Percentiles rank a stretch among this genome's conserved stretches.
These are phyloP conservation scores for Talpa occidentalis DNA, from an alignment of 2,113 vertebrate genomes.

Conservation along the genomic window DNA sequence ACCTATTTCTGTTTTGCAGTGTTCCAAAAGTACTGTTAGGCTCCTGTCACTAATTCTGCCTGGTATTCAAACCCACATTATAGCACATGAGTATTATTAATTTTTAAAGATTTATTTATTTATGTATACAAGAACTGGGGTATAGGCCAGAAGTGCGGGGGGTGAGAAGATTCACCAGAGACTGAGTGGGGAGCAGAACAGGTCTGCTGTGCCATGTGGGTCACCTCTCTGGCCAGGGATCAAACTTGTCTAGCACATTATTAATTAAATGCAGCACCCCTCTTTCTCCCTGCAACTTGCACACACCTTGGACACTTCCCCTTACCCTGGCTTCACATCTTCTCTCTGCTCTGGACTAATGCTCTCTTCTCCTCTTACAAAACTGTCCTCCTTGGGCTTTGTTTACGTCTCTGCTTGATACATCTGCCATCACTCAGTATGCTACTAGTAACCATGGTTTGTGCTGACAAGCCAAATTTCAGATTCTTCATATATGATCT, in stretches of 20 bases:
- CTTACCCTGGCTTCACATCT: fast-evolving
- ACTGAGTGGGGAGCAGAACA: too few relatives aligned
- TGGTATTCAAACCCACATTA: neutral
- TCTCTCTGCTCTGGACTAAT: too few relatives aligned
- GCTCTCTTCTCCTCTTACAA: neutral
- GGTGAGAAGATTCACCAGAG: too few relatives aligned
- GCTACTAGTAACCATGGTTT: neutral
- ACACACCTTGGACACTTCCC: too few relatives aligned
- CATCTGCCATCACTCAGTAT: neutral
- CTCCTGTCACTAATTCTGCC: neutral
- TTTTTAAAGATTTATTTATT: too few relatives aligned
- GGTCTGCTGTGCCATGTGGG: too few relatives aligned
- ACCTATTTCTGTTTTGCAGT: neutral
- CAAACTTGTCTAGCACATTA: neutral
- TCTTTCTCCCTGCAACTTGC: too few relatives aligned
- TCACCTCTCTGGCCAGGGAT: too few relatives aligned
- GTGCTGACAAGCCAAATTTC: neutral
- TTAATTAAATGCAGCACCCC: neutral
- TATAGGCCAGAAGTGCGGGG: too few relatives aligned
- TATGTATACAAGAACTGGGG: too few relatives aligned
- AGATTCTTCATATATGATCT: neutral
- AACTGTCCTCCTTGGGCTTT: neutral
- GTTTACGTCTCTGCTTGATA: neutral
- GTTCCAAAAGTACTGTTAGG: neutral
- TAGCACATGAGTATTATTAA: too few relatives aligned